A percentile compares a stretch with the other conserved stretches of the same genome.
These are phyloP conservation scores for Pangasius macronema DNA, from an alignment of 2,797 vertebrate genomes.

Conservation along the genomic window DNA sequence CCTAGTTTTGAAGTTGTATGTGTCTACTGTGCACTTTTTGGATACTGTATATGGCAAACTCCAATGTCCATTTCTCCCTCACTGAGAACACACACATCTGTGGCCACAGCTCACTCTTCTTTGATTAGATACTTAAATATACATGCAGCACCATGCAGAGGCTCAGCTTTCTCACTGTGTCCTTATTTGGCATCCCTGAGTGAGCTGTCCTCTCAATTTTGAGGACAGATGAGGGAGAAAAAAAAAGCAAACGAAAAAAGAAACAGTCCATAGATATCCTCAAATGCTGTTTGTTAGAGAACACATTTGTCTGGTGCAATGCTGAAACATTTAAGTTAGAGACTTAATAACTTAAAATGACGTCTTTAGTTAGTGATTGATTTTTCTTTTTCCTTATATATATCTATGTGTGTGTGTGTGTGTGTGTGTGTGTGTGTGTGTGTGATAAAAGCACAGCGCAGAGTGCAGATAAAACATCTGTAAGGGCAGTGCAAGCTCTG, in stretches of 20 bases:
- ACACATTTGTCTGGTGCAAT: background rate
- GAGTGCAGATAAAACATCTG: slow-evolving; percentile 34
- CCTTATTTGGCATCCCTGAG: slow-evolving; percentile 18
- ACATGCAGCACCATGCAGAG: slow-evolving; percentile 11
- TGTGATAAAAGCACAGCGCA: slow-evolving; percentile 13
- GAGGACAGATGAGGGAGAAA: slow-evolving; percentile 8
- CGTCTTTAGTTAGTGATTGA: background rate
- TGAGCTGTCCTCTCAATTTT: slow-evolving; percentile 14
- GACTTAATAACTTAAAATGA: background rate
- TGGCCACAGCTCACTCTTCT: slow-evolving; percentile 14
- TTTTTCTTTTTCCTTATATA: background rate
- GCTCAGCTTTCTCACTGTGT: background rate
- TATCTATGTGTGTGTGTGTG: background rate
- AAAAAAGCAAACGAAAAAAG: background rate
- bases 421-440: background rate
- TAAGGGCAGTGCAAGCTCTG: slow-evolving; percentile 13
- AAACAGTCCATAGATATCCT: background rate
- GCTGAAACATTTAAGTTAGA: background rate
- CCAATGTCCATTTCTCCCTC: slow-evolving; percentile 8
- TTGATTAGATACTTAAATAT: slow-evolving; percentile 51
- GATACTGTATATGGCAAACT: slow-evolving; percentile 3
- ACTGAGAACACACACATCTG: slow-evolving; percentile 30
- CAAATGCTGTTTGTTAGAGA: background rate
- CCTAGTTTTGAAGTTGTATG: slow-evolving; percentile 1
- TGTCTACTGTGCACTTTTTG: background rate